Percentiles rank a stretch among this genome's conserved stretches.
Evolutionary conservation across 2,888 invertebrate species (phyloP).

Genomic region (Phaonia tiefii): DNA sequence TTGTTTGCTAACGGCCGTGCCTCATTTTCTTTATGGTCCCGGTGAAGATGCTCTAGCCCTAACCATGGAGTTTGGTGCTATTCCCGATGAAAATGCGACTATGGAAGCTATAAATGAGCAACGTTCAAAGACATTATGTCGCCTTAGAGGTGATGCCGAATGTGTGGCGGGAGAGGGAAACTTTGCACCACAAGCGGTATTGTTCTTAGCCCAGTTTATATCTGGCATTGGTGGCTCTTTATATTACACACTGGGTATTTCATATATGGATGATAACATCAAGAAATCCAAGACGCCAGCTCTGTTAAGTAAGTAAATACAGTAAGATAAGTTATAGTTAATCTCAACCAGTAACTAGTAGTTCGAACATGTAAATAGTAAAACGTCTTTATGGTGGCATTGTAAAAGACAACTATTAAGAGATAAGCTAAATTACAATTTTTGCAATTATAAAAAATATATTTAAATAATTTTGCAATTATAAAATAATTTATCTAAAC

Average conservation of each 20-base stretch:
- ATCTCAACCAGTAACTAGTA: slow-evolving; percentile 2
- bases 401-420: background rate
- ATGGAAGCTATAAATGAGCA: slow-evolving; percentile 81
- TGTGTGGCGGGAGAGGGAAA: slow-evolving; percentile 83
- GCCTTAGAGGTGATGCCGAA: slow-evolving; percentile 77
- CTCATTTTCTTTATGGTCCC: slow-evolving; percentile 86
- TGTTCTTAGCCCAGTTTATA: slow-evolving; percentile 86
- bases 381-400: background rate
- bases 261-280: slow-evolving; percentile 90
- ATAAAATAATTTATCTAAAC: too few relatives aligned
- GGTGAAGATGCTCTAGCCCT: slow-evolving; percentile 85
- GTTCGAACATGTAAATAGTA: slow-evolving; percentile 7
- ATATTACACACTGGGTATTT: slow-evolving; percentile 86
- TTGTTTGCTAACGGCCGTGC: slow-evolving; percentile 85
- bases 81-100: slow-evolving; percentile 80
- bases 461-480: too few relatives aligned
- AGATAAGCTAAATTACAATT: slow-evolving; percentile 18
- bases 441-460: slow-evolving; percentile 31
- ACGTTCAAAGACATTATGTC: slow-evolving; percentile 83
- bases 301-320: slow-evolving; percentile 83
- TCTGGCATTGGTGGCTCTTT: slow-evolving; percentile 87
- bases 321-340: background rate
- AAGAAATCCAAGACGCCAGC: slow-evolving; percentile 88
- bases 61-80: slow-evolving; percentile 83
- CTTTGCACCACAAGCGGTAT: slow-evolving; percentile 83